Percentiles rank a stretch among this genome's conserved stretches.
These are phyloP conservation scores for Cyphomyrus discorhynchus DNA, from an alignment of 2,113 vertebrate species.

Conservation along the genomic window DNA sequence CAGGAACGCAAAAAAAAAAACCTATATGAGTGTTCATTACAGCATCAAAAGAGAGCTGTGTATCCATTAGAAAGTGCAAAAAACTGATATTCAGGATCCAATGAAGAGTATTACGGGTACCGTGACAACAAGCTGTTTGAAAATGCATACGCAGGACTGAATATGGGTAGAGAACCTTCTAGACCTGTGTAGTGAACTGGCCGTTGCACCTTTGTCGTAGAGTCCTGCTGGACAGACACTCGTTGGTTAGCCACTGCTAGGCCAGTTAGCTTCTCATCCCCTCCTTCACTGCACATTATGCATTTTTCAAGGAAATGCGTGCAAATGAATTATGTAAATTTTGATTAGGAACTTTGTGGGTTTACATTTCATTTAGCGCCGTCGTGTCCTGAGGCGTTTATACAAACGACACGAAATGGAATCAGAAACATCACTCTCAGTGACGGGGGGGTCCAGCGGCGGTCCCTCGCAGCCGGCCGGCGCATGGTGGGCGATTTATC, in stretches of 20 bases:
- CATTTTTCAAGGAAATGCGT: constrained; percentile 62
- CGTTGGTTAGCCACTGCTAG: constrained; percentile 47
- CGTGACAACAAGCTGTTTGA: background rate
- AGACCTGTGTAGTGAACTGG: background rate
- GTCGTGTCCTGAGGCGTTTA: constrained; percentile 55
- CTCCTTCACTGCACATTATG: constrained; percentile 59
- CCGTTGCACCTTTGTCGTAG: constrained; percentile 35
- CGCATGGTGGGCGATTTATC: constrained; percentile 58
- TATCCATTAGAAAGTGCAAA: background rate
- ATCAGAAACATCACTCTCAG: constrained; percentile 61
- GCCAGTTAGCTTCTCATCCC: constrained; percentile 54
- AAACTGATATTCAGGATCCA: background rate
- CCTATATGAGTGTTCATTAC: background rate
- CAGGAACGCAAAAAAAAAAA: background rate
- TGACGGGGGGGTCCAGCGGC: constrained; percentile 58
- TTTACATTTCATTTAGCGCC: constrained; percentile 66
- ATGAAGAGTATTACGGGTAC: background rate
- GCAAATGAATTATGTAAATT: constrained; percentile 78
- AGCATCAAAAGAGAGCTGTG: background rate
- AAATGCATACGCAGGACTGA: background rate
- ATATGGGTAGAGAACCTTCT: background rate
- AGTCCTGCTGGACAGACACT: constrained; percentile 45
- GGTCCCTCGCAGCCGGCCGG: constrained; percentile 49
- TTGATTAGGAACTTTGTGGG: constrained; percentile 67
- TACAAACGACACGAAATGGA: constrained; percentile 56